Evolutionary conservation across 2,888 invertebrate genomes (phyloP), one percentile per base, ranked within the genome.

Genomic region (Archips crataeganus): DNA sequence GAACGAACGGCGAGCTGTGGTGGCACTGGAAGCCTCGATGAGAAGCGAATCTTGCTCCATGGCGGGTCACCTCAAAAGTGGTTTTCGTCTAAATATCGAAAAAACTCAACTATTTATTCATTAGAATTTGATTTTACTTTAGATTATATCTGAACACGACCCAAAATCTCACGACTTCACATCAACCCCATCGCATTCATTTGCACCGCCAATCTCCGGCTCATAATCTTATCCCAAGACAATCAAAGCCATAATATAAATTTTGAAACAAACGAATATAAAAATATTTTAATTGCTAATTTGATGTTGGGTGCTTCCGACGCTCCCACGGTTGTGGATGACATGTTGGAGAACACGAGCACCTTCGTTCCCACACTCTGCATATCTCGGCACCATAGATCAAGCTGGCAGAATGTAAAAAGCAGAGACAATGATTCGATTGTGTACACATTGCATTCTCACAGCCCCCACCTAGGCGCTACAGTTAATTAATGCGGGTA

Each of bases 381-480:
- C 94, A 94, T 94, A 94, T 94, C 93, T 93, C 85, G 87, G 49
- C 65, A 51, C 90, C 93, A 93, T 94, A 94, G 91, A 94, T 94
- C 94, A 93, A 93, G 87, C 86, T 84, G 88, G 88, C 85, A 87
- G 88, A 90, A 89, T 88, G 86, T 89, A 91, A 94, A 92, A 93
- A 89, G 86, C 83, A 83, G 80, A 93, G 90, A 94, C 94, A 94
- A 94, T 94, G 93, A 91, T 91, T 86, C 93, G 89, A 94, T 94
- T 94, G 94, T 94, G 91, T 90, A 89, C 89, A 90, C 91, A 90
- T 84, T 82, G 89, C 90, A 91, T 94, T 94, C 94, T 94, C 94
- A 94, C 94, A 94, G 88, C 87, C 85, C 84, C 85, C 85, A 83
- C 84, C 82, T 80, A 87, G 91, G 92, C 93, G 85, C 90, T 84